Percentiles rank a stretch among this genome's conserved stretches.
These are phyloP conservation scores for Matsumurasca onukii DNA, from an alignment of 1,140 invertebrate genomes.

Conservation along the genomic window DNA sequence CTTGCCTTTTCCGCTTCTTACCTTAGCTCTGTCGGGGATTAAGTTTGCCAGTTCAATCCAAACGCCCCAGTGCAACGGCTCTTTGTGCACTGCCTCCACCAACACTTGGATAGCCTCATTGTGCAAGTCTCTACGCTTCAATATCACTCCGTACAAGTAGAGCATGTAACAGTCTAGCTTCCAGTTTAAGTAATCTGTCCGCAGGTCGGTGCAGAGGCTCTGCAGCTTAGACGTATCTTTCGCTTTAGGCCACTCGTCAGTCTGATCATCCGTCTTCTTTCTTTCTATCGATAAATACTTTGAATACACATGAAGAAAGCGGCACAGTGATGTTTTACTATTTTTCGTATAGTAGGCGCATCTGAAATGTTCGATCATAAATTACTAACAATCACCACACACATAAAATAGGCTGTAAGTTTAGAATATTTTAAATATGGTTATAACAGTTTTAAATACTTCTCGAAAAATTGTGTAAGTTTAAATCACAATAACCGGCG, in stretches of 20 bases:
- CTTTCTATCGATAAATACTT: slow-evolving; percentile 88
- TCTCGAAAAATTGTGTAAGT: neutral
- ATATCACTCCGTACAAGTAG: slow-evolving; percentile 89
- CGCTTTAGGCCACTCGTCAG: slow-evolving; percentile 67
- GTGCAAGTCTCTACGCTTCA: slow-evolving; percentile 82
- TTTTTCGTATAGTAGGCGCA: slow-evolving; percentile 81
- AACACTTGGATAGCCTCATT: slow-evolving; percentile 74
- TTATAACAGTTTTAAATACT: slow-evolving; percentile 2
- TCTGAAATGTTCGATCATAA: slow-evolving; percentile 47
- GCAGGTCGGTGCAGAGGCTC: slow-evolving; percentile 56
- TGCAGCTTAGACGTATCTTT: slow-evolving; percentile 58
- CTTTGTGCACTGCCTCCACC: slow-evolving; percentile 70
- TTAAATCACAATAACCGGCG: neutral
- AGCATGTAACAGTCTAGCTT: slow-evolving; percentile 84
- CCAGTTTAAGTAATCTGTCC: slow-evolving; percentile 58
- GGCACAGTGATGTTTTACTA: slow-evolving; percentile 62
- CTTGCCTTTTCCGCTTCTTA: too few relatives aligned
- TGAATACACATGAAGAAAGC: slow-evolving; percentile 83
- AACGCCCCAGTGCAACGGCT: slow-evolving; percentile 88
- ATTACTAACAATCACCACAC: slow-evolving; percentile 16
- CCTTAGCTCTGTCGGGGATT: slow-evolving; percentile 68
- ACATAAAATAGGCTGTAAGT: neutral
- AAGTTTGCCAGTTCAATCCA: slow-evolving; percentile 91
- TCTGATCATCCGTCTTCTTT: slow-evolving; percentile 81
- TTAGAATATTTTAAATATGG: neutral